A percentile compares a stretch with the other conserved stretches of the same genome.
phyloP scores from a whole-genome alignment of 2,113 vertebrate species.

The Zosterops lateralis region DNA sequence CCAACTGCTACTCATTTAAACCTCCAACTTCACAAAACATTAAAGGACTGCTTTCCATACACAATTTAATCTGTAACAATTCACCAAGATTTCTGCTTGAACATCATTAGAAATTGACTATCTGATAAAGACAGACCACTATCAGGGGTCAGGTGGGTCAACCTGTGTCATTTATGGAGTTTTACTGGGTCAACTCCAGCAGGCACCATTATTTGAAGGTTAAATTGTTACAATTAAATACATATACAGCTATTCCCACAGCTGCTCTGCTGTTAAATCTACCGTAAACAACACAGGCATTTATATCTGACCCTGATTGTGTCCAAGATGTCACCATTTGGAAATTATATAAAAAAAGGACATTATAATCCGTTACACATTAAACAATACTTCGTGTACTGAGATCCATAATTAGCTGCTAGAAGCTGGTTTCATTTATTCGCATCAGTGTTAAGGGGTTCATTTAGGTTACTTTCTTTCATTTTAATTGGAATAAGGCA shows the following conservation, averaged over 20 bases:
- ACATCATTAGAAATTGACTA: conserved; percentile 80
- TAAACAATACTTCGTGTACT: conserved; percentile 55
- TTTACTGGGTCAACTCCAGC: conserved; percentile 76
- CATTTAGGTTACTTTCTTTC: conserved; percentile 62
- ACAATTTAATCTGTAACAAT: conserved; percentile 82
- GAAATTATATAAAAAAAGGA: conserved; percentile 68
- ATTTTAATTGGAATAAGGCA: conserved; percentile 64
- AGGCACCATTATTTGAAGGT: conserved; percentile 77
- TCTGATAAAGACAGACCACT: conserved; percentile 79
- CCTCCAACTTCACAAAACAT: conserved; percentile 83
- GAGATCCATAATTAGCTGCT: conserved; percentile 69
- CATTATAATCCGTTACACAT: conserved; percentile 62
- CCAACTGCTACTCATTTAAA: conserved; percentile 79
- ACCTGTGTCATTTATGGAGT: conserved; percentile 77
- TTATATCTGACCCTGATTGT: conserved; percentile 76
- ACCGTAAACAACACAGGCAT: conserved; percentile 69
- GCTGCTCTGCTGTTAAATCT: conserved; percentile 75
- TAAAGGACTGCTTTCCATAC: conserved; percentile 79
- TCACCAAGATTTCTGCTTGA: conserved; percentile 77
- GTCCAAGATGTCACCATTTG: conserved; percentile 66
- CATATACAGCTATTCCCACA: conserved; percentile 74
- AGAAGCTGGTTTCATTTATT: conserved; percentile 67
- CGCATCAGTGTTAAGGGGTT: conserved; percentile 61
- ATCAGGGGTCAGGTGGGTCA: conserved; percentile 74
- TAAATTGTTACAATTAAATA: conserved; percentile 86